A percentile compares a stretch with the other conserved stretches of the same genome.
Evolutionary conservation across 1,140 invertebrate species (phyloP).

Genomic region (Parapsyche elsis): DNA sequence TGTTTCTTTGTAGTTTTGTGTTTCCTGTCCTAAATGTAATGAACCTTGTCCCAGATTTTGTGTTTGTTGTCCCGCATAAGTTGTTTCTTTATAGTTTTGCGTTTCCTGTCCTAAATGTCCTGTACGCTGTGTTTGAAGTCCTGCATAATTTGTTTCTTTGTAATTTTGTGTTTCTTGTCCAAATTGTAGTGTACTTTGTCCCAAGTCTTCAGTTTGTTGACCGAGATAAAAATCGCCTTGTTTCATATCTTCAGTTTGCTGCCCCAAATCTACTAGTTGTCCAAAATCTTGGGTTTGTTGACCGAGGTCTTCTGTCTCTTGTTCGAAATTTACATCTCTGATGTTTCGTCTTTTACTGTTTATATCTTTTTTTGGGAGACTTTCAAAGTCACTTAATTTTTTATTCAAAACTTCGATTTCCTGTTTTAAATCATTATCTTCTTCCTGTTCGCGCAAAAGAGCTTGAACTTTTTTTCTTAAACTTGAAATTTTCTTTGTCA

Average conservation of each 20-base stretch:
- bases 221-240: constrained; percentile 40
- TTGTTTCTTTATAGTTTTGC: constrained; percentile 34
- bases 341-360: constrained; percentile 41
- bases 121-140: no score
- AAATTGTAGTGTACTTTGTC: constrained; percentile 54
- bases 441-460: background rate
- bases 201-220: constrained; percentile 55
- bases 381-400: background rate
- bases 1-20: constrained; percentile 35
- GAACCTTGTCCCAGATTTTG: constrained; percentile 52
- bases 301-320: constrained; percentile 44
- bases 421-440: background rate
- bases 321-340: constrained; percentile 5
- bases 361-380: background rate
- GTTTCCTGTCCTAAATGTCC: constrained; percentile 53
- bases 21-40: constrained; percentile 24
- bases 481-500: constrained; percentile 12
- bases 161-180: constrained; percentile 60
- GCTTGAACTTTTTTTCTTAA: constrained; percentile 15
- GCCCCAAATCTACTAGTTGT: constrained; percentile 53
- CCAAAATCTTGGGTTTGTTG: constrained; percentile 52
- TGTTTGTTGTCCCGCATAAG: constrained; percentile 1
- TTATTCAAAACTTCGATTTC: background rate
- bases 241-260: constrained; percentile 39
- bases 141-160: constrained; percentile 55